Base-by-base conservation (phyloP, 1,140 invertebrate genomes). In the Chironomus tepperi region DNA sequence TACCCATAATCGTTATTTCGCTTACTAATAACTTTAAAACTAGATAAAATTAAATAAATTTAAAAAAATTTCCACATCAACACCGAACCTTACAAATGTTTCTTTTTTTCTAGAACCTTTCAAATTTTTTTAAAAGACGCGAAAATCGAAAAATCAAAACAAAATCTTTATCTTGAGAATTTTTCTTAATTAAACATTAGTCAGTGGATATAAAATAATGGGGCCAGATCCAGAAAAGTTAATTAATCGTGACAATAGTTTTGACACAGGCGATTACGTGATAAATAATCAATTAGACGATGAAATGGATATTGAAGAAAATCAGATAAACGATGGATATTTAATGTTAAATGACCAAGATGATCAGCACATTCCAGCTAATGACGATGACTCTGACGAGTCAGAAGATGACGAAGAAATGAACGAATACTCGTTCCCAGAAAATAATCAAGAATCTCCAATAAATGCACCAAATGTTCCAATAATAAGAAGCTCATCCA, bases 1-100 rank as follows among this genome's bases (percentile, higher is more conserved):
- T 88, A 77, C 96, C 96, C 95, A 97, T 97, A 80, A 78, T 81
- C 73, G 21, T n/a, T 57, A 97, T 79, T 78, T 81, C 43, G 21
- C 12, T 57, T 57, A 57, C n/a, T 57, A 57, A 57, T 57, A n/a
- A 57, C 47, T 57, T n/a, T 57, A 57, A 57, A 12, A 57, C 47
- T 57, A 57, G 47, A 57, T n/a, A 57, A 15, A 57, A 57, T 57
- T 57, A 57, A 57, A 57, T 5, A n/a, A 57, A 57, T n/a, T 57
- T 57, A 47, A 15, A 47, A 47, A 47, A 10, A 57, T n/a, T 57
- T 57, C 47, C 12, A n/a, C 47, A n/a, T 57, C 47, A 12, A 12
- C n/a, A n/a, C n/a, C n/a, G n/a, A n/a, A n/a, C n/a, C n/a, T n/a
- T n/a, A n/a, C n/a, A n/a, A n/a, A n/a, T n/a, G n/a, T n/a, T n/a